phyloP scores from a whole-genome alignment of 1,140 invertebrate genomes.

The Oryzaephilus surinamensis region DNA sequence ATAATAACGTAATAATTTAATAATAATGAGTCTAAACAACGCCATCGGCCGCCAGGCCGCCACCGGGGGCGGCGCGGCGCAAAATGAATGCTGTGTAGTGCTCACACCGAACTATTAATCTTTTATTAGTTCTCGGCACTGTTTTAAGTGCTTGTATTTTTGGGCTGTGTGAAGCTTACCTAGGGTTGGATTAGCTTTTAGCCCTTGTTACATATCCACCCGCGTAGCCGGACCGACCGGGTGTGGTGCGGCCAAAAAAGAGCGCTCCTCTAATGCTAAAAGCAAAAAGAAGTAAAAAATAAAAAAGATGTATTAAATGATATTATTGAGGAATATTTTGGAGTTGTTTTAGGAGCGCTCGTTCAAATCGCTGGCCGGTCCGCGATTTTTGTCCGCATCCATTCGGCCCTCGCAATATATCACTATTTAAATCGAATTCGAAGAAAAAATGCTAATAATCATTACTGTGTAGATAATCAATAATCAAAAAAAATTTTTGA shows the following conservation, averaged over 20 bases:
- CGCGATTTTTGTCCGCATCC: slow-evolving; percentile 14
- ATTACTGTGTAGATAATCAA: slow-evolving; percentile 38
- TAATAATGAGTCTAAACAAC: slow-evolving; percentile 16
- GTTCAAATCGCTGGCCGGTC: slow-evolving; percentile 11
- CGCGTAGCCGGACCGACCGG: slow-evolving; percentile 30
- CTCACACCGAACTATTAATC: slow-evolving; percentile 34
- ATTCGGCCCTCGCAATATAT: slow-evolving; percentile 31
- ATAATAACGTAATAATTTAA: slow-evolving; percentile 19
- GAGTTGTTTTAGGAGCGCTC: slow-evolving; percentile 2
- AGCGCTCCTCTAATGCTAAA: too few species aligned
- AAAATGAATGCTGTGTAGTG: slow-evolving; percentile 33
- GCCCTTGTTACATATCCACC: slow-evolving; percentile 39
- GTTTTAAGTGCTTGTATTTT: slow-evolving; percentile 40
- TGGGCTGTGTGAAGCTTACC: slow-evolving; percentile 40
- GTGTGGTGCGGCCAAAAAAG: slow-evolving; percentile 26
- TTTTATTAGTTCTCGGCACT: slow-evolving; percentile 35
- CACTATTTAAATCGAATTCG: slow-evolving; percentile 33
- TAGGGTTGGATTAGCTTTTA: slow-evolving; percentile 40
- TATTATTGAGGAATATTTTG: too few species aligned
- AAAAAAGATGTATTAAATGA: too few species aligned
- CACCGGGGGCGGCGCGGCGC: slow-evolving; percentile 7
- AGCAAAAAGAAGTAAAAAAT: too few species aligned
- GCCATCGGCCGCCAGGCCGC: slow-evolving; percentile 13
- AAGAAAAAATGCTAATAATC: slow-evolving; percentile 35
- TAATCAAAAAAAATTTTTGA: slow-evolving; percentile 30